Percentiles rank a stretch among this genome's conserved stretches.
Conservation (phyloP, 2,797 vertebrate genomes). For the Geotria australis region DNA sequence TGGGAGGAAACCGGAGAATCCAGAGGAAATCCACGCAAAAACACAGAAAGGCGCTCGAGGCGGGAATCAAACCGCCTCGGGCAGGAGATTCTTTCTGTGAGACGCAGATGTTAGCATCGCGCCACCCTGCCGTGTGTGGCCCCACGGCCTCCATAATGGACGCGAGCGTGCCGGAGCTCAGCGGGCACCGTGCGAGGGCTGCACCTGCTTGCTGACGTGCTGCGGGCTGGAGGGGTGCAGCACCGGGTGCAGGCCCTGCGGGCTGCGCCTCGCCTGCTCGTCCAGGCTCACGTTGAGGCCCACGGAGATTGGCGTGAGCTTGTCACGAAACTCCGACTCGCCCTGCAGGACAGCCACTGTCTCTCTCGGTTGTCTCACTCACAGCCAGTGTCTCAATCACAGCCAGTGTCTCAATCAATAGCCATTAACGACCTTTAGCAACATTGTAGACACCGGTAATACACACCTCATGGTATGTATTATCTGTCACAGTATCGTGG, state of each 20-base stretch:
- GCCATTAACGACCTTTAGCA: too few species aligned
- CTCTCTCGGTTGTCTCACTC: not conserved
- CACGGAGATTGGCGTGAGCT: conserved; percentile 50
- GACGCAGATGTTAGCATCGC: not conserved
- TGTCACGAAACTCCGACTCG: conserved; percentile 64
- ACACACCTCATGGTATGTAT: too few species aligned
- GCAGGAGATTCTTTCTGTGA: too few species aligned
- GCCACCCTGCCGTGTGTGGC: conserved; percentile 1
- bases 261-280: conserved; percentile 21
- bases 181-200: not conserved
- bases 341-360: conserved; percentile 13
- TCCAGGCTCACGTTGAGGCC: conserved; percentile 52
- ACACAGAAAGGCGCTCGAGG: too few species aligned
- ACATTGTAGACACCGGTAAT: too few species aligned
- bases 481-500: too few species aligned
- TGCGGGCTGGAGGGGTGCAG: conserved; percentile 39
- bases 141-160: too few species aligned
- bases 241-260: conserved; percentile 30
- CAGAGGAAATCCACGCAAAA: too few species aligned
- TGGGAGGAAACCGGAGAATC: too few species aligned
- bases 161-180: conserved; percentile 1
- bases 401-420: too few species aligned
- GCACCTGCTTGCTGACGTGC: conserved; percentile 47
- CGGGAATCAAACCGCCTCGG: too few species aligned
- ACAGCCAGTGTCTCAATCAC: too few species aligned